These are phyloP conservation scores for Rhadina sibilatrix DNA, from an alignment of 2,113 vertebrate genomes.

Conservation along the genomic window DNA sequence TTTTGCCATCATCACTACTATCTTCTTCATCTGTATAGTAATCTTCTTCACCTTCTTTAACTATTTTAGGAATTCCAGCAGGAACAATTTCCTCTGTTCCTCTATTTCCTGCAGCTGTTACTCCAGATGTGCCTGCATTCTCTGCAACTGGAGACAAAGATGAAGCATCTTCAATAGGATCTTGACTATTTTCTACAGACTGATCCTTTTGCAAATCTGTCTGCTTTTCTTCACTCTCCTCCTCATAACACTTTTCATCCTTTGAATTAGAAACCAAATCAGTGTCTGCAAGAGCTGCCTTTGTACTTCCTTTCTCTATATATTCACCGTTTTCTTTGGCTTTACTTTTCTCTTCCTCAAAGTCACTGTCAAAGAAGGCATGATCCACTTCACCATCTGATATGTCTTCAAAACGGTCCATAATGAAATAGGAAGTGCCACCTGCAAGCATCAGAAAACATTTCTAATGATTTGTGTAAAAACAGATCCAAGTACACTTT, in stretches of 20 bases:
- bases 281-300: background rate
- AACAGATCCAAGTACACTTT: background rate
- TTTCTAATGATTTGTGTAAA: background rate
- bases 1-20: slow-evolving; percentile 76
- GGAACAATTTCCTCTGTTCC: slow-evolving; percentile 46
- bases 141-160: slow-evolving; percentile 1
- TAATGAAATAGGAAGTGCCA: slow-evolving; percentile 23
- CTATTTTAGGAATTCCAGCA: slow-evolving; percentile 66
- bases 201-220: background rate
- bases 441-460: slow-evolving; percentile 22
- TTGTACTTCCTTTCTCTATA: slow-evolving; percentile 10
- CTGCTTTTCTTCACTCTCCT: slow-evolving; percentile 44
- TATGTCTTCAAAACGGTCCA: slow-evolving; percentile 78
- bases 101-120: background rate
- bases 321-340: slow-evolving; percentile 27
- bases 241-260: slow-evolving; percentile 1
- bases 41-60: slow-evolving; percentile 70
- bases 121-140: slow-evolving; percentile 47
- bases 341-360: slow-evolving; percentile 73
- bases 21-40: slow-evolving; percentile 79
- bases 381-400: slow-evolving; percentile 92
- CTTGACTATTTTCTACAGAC: background rate
- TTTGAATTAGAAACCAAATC: background rate
- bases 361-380: slow-evolving; percentile 93
- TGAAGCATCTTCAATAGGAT: background rate